Percentiles rank a stretch among this genome's conserved stretches.
These are phyloP conservation scores for Picathartes gymnocephalus DNA, from an alignment of 2,113 vertebrate genomes.

Conservation along the genomic window DNA sequence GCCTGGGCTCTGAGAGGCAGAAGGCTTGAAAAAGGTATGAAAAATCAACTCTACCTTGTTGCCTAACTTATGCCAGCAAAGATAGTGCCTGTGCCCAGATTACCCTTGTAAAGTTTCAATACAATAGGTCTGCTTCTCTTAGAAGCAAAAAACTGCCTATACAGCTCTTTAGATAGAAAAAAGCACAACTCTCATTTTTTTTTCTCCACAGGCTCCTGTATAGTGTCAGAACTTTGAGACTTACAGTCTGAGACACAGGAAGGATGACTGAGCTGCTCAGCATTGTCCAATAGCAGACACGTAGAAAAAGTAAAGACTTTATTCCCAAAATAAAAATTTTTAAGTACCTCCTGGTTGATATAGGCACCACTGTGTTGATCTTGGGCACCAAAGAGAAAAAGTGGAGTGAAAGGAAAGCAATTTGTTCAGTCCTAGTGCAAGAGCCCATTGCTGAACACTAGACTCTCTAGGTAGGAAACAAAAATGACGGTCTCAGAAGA, in stretches of 20 bases:
- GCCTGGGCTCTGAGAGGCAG: neutral
- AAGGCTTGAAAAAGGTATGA: neutral
- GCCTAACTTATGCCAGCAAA: neutral
- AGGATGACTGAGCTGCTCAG: neutral
- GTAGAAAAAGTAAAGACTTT: neutral
- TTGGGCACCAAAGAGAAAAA: neutral
- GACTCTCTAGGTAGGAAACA: neutral
- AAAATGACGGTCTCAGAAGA: neutral
- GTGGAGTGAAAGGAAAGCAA: neutral
- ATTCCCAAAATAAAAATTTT: neutral
- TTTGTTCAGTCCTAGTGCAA: neutral
- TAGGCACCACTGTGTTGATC: neutral
- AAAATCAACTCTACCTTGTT: neutral
- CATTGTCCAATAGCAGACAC: neutral
- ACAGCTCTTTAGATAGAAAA: neutral
- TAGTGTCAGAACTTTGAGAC: neutral
- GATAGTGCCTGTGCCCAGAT: neutral
- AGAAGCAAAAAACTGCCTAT: neutral
- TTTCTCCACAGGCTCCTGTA: neutral
- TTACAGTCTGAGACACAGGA: neutral
- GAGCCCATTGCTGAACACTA: neutral
- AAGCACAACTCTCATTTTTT: neutral
- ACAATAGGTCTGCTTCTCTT: neutral
- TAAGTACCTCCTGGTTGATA: neutral
- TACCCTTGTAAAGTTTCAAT: accelerated